These are phyloP conservation scores for Troides aeacus DNA, from an alignment of 2,888 invertebrate genomes.

Conservation along the genomic window DNA sequence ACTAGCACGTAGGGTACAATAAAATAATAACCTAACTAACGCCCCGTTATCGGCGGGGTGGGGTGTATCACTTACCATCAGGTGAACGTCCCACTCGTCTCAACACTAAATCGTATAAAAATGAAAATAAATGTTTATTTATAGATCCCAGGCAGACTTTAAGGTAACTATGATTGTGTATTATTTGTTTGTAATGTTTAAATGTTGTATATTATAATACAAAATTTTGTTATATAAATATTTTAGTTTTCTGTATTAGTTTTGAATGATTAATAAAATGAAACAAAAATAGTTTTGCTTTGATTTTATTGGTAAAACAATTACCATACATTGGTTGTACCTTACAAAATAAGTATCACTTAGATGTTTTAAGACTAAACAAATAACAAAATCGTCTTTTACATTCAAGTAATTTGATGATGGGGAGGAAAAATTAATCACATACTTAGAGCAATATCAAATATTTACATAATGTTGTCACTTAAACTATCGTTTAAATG, in stretches of 20 bases:
- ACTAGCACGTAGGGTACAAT: background rate
- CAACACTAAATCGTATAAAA: no score
- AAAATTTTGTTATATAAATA: constrained; percentile 17
- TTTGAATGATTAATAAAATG: constrained; percentile 19
- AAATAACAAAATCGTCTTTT: constrained; percentile 48
- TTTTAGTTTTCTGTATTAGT: background rate
- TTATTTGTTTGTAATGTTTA: no score
- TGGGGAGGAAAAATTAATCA: constrained; percentile 18
- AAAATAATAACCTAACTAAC: background rate
- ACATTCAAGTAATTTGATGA: constrained; percentile 22
- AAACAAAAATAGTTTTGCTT: constrained; percentile 37
- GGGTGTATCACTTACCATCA: no score
- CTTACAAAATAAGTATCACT: constrained; percentile 45
- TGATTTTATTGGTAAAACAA: constrained; percentile 53
- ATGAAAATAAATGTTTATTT: no score
- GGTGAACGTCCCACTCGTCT: no score
- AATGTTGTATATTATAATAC: background rate
- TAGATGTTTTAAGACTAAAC: constrained; percentile 37
- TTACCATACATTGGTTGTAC: constrained; percentile 48
- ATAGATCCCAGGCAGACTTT: no score
- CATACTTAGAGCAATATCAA: constrained; percentile 23
- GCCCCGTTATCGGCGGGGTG: no score
- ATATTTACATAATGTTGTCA: constrained; percentile 35
- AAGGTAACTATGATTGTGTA: background rate
- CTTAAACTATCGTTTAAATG: constrained; percentile 1